phyloP scores from a whole-genome alignment of 2,888 invertebrate genomes.

The Tipula confusa region DNA sequence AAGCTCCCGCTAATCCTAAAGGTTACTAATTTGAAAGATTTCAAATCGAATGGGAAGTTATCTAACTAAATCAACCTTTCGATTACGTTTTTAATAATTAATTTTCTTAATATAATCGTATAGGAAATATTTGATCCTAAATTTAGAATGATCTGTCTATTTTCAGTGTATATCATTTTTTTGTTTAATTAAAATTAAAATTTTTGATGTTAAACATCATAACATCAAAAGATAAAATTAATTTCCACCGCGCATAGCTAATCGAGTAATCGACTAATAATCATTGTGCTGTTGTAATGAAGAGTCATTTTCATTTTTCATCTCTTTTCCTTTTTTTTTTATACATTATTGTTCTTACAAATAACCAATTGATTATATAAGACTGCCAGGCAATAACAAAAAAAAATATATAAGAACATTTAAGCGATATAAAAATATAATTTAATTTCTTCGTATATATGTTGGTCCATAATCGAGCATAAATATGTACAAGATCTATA shows the following conservation, averaged over 20 bases:
- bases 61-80: too few relatives aligned
- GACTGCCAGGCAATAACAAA: slow-evolving; percentile 3
- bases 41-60: too few relatives aligned
- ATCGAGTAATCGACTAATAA: slow-evolving; percentile 12
- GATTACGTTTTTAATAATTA: too few relatives aligned
- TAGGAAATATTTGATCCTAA: too few relatives aligned
- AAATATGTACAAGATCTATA: background rate
- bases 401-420: background rate
- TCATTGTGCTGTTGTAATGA: background rate
- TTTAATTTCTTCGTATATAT: background rate
- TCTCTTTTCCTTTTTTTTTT: background rate
- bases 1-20: too few relatives aligned
- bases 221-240: background rate
- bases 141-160: too few relatives aligned
- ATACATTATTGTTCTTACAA: background rate
- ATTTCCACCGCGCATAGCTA: background rate
- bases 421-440: slow-evolving; percentile 20
- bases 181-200: background rate
- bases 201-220: background rate
- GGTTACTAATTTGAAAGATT: too few relatives aligned
- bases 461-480: too few relatives aligned
- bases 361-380: slow-evolving; percentile 6
- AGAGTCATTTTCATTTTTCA: background rate
- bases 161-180: too few relatives aligned
- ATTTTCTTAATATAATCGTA: too few relatives aligned